Evolutionary conservation across 1,140 invertebrate genomes (phyloP).

Genomic region (Trinorchestia longiramus): DNA sequence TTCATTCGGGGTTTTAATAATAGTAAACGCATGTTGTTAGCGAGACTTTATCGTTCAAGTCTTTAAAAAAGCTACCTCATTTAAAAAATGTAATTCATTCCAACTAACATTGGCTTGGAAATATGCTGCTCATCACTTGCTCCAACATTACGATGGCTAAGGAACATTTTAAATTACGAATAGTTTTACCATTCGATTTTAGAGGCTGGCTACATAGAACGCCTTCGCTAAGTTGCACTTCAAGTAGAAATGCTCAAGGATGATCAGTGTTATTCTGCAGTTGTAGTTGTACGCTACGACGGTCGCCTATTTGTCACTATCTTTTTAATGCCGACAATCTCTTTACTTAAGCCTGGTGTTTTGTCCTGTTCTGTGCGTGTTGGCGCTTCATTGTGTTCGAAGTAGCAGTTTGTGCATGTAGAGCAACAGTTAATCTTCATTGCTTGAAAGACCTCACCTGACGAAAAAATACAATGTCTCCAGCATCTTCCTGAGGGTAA

Average conservation of each 20-base stretch:
- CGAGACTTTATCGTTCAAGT: not conserved
- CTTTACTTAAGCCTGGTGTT: not conserved
- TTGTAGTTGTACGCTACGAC: not conserved
- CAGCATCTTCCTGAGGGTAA: too few relatives aligned
- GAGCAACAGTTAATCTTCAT: not conserved
- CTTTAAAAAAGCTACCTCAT: not conserved
- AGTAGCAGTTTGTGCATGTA: not conserved
- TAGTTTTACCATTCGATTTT: not conserved
- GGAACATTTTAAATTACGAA: not conserved
- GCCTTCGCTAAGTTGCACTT: not conserved
- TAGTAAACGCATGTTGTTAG: not conserved
- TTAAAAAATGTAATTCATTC: not conserved
- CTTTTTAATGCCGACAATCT: slow-evolving; percentile 35
- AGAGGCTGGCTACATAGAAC: not conserved
- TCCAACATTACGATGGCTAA: not conserved
- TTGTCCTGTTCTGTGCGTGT: not conserved
- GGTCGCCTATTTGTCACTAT: not conserved
- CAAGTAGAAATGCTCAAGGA: slow-evolving; percentile 17
- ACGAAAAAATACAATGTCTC: too few relatives aligned
- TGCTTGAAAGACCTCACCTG: not conserved
- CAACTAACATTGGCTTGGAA: not conserved
- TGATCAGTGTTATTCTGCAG: slow-evolving; percentile 18
- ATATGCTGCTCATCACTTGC: not conserved
- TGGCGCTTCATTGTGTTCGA: not conserved
- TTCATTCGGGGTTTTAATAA: not conserved